Evolutionary conservation across 2,797 vertebrate genomes (phyloP), one percentile per base, ranked within the genome.

Genomic region (Neostethus bicornis): DNA sequence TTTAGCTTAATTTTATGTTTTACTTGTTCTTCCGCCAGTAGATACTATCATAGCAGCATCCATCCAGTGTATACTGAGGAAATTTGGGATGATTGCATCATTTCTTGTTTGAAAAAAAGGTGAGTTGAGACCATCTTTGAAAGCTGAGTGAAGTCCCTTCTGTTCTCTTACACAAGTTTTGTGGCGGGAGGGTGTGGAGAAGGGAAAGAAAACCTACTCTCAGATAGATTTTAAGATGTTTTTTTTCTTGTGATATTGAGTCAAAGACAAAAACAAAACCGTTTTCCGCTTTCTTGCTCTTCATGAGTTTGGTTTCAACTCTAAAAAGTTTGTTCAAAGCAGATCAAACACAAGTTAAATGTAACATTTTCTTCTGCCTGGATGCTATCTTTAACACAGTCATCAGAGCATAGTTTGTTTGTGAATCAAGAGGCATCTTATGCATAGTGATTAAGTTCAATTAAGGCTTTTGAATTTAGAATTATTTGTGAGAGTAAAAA

Each of bases 121-220:
- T 67, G 52, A 43, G 74, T 66, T 73, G 73, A 68, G 66, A 63
- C 51, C 56, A 46, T 74, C 50, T 77, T 77, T 82, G 73, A 78
- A 87, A 73, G 70, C 50, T 52, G 60, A 77, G 57, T 71, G 61
- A 79, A 68, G 64, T 77, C 69, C 38, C 31, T 61, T 69, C 52
- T 73, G 61, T 79, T 75, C 56, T 55, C 52, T 58, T 49, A 58
- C 55, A 66, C 66, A 62, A 60, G n/a, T n/a, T n/a, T n/a, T n/a
- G n/a, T n/a, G n/a, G 75, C 84, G 65, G 71, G 66, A 80, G 67
- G 58, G 70, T 68, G 66, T 72, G 70, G 78, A 66, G 57, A 54
- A 12, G 59, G 70, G 64, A 64, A 52, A 51, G 32, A 12, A 32
- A 32, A 6, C 58, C 58, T 38, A 28, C 43, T 69, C 43, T 43